Conservation (phyloP, 2,888 invertebrate genomes). For the Microplitis deprimator region DNA sequence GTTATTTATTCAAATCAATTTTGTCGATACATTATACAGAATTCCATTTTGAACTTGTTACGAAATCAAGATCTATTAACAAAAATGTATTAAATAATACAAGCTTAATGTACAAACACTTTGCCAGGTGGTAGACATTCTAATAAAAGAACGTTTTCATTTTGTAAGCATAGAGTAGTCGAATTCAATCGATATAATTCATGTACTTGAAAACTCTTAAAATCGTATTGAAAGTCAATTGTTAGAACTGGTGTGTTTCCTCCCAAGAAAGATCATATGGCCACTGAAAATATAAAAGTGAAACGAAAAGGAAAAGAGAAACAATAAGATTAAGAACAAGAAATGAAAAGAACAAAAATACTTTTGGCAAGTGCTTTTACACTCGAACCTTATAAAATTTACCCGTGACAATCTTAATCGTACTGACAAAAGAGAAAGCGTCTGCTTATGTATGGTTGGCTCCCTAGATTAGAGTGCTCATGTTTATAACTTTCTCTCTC, state of each 20-base stretch:
- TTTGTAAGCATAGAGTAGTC: too few relatives aligned
- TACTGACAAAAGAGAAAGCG: constrained; percentile 43
- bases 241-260: not conserved
- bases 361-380: constrained; percentile 35
- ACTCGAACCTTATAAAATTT: constrained; percentile 46
- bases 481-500: constrained; percentile 27
- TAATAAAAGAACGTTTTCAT: too few relatives aligned
- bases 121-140: too few relatives aligned
- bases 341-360: constrained; percentile 20
- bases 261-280: not conserved
- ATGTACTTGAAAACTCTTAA: not conserved
- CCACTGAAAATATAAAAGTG: not conserved
- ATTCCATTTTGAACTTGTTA: too few relatives aligned
- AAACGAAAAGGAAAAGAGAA: not conserved
- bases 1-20: too few relatives aligned
- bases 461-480: constrained; percentile 22
- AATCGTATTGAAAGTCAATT: not conserved
- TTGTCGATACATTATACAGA: too few relatives aligned
- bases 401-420: constrained; percentile 56
- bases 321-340: not conserved
- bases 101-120: too few relatives aligned
- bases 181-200: not conserved
- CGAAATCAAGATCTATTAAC: too few relatives aligned
- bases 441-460: constrained; percentile 23
- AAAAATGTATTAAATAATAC: too few relatives aligned